Base-by-base conservation (phyloP, 2,888 invertebrate species). In the Panzeria rudis region DNA sequence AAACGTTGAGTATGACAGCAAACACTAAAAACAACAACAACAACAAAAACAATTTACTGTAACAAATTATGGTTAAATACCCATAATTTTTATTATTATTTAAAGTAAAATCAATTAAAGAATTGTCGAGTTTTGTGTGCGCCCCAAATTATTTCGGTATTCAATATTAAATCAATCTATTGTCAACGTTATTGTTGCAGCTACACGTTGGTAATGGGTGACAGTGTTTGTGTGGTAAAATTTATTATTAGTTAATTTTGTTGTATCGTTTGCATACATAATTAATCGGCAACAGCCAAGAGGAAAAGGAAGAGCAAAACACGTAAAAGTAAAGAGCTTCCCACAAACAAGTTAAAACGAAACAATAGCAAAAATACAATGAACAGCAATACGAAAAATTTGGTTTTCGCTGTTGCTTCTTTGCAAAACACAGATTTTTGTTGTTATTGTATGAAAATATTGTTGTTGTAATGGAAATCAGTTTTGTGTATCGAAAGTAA, bases 181-280 rank as follows among this genome's bases (percentile, higher is more conserved):
- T 44, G 15, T 23, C 32, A 41, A 38, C 41, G n/a, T 15, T 41
- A 11, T 41, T 64, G 15, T 6, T 44, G 17, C 13, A n/a, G 47
- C 4, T 8, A 17, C 29, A 2, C 38, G 3, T 50, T 47, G 59
- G 0, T 11, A 25, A 35, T 68, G 54, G 44, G 52, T 69, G 78
- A 13, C 25, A 29, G 32, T 79, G 78, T 73, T 71, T 62, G 25
- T 23, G 44, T 54, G 29, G 17, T 56, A 44, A 76, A 69, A 76
- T 71, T 76, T 50, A 50, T 82, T 82, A 71, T 82, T 82, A 82
- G 64, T 71, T 64, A 76, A 76, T 82, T 62, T 71, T 50, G 56
- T 71, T 76, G 56, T 64, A 71, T 64, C 71, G 82, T 82, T 77
- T 76, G 47, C 69, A 77, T 69, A 56, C 56, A 71, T 71, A 82